Base-by-base conservation (phyloP, 2,797 vertebrate genomes). In the Vireo griseus region DNA sequence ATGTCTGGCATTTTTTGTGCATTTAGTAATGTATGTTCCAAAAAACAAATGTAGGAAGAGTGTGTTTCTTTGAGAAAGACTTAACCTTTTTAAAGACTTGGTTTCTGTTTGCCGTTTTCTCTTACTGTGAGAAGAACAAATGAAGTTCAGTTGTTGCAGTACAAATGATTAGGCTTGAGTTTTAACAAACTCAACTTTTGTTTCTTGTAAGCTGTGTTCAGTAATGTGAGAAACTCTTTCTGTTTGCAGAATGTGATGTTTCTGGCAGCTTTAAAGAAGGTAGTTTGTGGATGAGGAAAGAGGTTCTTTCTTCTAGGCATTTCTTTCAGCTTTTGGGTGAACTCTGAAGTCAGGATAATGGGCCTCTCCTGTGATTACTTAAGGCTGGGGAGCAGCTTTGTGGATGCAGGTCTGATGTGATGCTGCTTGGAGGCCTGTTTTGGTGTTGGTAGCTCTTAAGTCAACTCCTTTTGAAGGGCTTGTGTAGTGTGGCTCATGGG, bases 371-470 rank as follows among this genome's bases (percentile, higher is more conserved):
- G 26, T 50, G 86, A 65, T 90, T 72, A 29, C 39, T 72, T 72
- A 8, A 40, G 57, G 58, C 76, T 86, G 73, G 88, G 91, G 68
- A 68, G 73, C 47, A 37, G 51, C 85, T 94, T 84, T 5, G 42
- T 1, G 31, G 66, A 62, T 51, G 73, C 63, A 88, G 69, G 48
- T 91, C 54, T 90, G 10, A 51, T 2, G 48, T 85, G 91, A 50
- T 28, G 88, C 68, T 88, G 85, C 68, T 88, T 88, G 85, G 92
- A 80, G 87, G 91, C 84, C 66, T 92, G 40, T 79, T 91, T 25
- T 74, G 92, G 94, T 95, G 94, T 86, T 83, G 94, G 96, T 91
- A 77, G 88, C 83, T 96, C 88, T 92, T 84, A 90, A 95, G 95
- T 95, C 95, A 94, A 63, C 83, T 90, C 88, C 86, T 95, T 84